Base-by-base conservation (phyloP, 1,140 invertebrate genomes). In the Trichonephila inaurata region DNA sequence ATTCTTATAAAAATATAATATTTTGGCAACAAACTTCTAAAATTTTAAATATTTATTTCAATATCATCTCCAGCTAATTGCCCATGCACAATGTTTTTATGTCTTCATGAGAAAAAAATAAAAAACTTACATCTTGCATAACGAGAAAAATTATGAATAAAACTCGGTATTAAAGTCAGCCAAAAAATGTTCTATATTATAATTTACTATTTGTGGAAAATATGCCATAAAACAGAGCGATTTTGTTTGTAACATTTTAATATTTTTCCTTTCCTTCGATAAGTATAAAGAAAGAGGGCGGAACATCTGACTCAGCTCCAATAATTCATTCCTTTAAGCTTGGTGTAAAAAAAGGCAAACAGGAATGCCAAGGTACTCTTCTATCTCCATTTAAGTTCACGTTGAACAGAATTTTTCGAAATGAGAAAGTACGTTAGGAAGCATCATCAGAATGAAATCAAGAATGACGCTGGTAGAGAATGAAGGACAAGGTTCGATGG, bases 191-290 rank as follows among this genome's bases (percentile, higher is more conserved):
- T 3, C 18, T 77, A 1, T 40, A 77, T 40, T 33, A 77, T 77
- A 77, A 77, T 77, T 77, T 77, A 77, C 24, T 77, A 33, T 40
- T 77, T 77, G 72, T 40, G 33, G 14, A 33, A 77, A 77, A 77
- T 77, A 77, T 77, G 72, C 72, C 33, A 77, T 77, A 77, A 77
- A 77, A 77, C 72, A 77, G 72, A 33, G 33, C 28, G 72, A 77
- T 77, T 33, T 33, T 77, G 72, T 77, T 77, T 77, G 72, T 28
- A 40, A 40, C 72, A 77, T 40, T 77, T 77, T 77, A 77, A 77
- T 77, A 77, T 77, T 77, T 77, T 77, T 77, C 28, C 14, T 40
- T 40, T 77, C 14, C 28, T 77, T 77, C 72, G 28, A 77, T 77
- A 77, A 77, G 28, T 77, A 28, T 16, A 5, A 28, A 28, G 69